A percentile compares a stretch with the other conserved stretches of the same genome.
Evolutionary conservation across 2,888 invertebrate species (phyloP).

Genomic region (Monochamus alternatus): DNA sequence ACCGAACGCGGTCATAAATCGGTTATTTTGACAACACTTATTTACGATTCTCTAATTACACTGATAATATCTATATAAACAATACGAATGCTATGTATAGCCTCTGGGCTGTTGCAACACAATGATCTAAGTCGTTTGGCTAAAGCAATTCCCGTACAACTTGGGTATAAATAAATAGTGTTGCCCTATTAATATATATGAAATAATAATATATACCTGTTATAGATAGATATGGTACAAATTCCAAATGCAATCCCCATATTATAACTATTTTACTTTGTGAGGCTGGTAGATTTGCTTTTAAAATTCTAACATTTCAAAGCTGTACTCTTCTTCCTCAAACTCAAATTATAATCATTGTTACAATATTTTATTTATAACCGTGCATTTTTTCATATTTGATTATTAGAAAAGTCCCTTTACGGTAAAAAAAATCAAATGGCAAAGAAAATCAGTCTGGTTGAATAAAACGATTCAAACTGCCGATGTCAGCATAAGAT

Average conservation of each 20-base stretch:
- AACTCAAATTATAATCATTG: background rate
- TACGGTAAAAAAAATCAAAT: too few relatives aligned
- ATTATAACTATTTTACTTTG: background rate
- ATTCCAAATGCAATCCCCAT: background rate
- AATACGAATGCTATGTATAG: constrained; percentile 14
- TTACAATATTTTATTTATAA: background rate
- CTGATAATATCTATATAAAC: constrained; percentile 24
- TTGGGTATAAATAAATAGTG: constrained; percentile 7
- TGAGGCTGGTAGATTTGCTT: background rate
- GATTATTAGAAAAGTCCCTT: too few relatives aligned
- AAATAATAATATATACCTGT: background rate
- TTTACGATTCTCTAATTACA: constrained; percentile 20
- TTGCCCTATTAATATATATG: constrained; percentile 9
- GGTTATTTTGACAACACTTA: constrained; percentile 23
- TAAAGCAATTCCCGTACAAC: constrained; percentile 15
- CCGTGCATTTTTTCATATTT: background rate
- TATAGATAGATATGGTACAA: background rate
- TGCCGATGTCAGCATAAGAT: too few relatives aligned
- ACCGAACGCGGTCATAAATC: constrained; percentile 2
- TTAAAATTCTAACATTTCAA: background rate
- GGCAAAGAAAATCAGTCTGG: too few relatives aligned
- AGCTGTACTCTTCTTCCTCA: background rate
- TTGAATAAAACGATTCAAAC: too few relatives aligned
- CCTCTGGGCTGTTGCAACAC: constrained; percentile 14
- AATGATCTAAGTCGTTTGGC: constrained; percentile 20